Evolutionary conservation across 2,797 vertebrate genomes (phyloP).

Genomic region (Myioborus melanocephalus): DNA sequence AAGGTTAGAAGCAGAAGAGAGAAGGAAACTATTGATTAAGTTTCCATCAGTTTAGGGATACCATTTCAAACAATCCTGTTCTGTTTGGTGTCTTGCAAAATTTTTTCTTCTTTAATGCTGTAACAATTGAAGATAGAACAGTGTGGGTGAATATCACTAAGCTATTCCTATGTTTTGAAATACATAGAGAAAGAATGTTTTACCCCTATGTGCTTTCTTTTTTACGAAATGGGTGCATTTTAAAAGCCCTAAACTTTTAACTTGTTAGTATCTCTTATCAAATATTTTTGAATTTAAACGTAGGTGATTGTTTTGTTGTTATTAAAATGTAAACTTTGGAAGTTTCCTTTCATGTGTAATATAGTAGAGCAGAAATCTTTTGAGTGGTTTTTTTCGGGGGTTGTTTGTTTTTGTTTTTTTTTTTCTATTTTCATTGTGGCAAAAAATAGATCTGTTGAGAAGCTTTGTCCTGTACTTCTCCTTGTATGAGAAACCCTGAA

Average conservation of each 20-base stretch:
- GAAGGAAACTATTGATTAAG: background rate
- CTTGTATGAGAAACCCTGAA: background rate
- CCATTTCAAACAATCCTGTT: background rate
- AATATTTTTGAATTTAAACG: background rate
- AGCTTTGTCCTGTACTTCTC: background rate
- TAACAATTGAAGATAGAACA: background rate
- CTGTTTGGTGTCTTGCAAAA: background rate
- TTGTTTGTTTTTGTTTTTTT: background rate
- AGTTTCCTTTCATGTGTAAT: background rate
- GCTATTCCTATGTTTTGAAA: background rate
- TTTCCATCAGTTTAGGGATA: background rate
- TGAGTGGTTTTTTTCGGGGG: rapidly evolving
- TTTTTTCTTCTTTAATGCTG: background rate
- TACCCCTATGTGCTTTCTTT: background rate
- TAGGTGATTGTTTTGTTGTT: background rate
- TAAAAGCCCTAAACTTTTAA: background rate
- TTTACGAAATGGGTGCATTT: background rate
- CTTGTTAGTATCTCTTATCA: background rate
- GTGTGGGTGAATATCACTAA: background rate
- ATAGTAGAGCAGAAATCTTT: background rate
- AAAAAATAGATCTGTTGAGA: background rate
- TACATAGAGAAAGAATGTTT: background rate
- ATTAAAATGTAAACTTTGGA: background rate
- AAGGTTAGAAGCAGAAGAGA: background rate
- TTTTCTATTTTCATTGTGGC: background rate